Evolutionary conservation across 2,888 invertebrate genomes (phyloP).

Genomic region (Colletes collaris): DNA sequence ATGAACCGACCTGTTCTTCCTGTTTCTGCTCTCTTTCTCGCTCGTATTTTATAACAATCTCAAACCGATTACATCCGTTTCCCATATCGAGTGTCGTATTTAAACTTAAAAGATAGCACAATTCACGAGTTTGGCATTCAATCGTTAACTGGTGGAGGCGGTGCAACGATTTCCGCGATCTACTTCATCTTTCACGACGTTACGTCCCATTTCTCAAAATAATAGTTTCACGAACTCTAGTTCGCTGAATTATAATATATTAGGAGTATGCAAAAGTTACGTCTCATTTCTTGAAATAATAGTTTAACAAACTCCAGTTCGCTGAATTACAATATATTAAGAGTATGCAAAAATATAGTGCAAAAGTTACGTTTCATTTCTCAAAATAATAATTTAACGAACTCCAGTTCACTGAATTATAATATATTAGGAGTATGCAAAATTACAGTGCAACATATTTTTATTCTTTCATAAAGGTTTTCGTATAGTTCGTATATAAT

Average conservation of each 20-base stretch:
- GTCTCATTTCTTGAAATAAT: background rate
- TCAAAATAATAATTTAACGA: too few species aligned
- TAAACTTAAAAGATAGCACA: conserved; percentile 5
- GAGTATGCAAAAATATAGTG: too few species aligned
- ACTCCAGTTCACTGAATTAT: too few species aligned
- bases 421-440: too few species aligned
- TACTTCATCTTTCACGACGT: background rate
- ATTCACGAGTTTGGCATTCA: conserved; percentile 2
- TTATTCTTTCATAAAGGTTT: too few species aligned
- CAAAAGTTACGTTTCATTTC: too few species aligned
- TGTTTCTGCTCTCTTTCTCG: background rate
- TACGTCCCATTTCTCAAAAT: background rate
- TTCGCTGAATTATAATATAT: too few species aligned
- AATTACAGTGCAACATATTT: too few species aligned
- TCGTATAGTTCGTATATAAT: too few species aligned
- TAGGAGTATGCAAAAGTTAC: too few species aligned
- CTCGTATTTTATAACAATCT: conserved; percentile 11
- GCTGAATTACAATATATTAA: background rate
- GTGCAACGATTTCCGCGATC: background rate
- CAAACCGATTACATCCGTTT: conserved; percentile 21
- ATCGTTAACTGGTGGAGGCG: background rate
- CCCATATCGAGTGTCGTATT: conserved; percentile 7
- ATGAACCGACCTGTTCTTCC: conserved; percentile 16
- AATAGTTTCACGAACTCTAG: too few species aligned
- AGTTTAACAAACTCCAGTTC: background rate